Conservation (phyloP, 1,140 invertebrate genomes). For the Ostrea edulis region DNA sequence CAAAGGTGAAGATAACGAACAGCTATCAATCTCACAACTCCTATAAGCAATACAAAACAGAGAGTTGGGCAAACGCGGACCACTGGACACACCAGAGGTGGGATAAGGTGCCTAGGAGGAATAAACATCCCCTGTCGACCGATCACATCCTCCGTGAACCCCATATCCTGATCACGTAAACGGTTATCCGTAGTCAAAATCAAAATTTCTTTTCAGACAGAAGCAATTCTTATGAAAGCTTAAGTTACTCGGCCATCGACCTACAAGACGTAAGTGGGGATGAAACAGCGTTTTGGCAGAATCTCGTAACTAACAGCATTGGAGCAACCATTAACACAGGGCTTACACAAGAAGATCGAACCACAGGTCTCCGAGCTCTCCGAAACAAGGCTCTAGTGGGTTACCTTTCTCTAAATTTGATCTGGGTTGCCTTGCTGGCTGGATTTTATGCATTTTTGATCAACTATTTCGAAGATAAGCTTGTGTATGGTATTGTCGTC, state of each 20-base stretch:
- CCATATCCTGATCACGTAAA: no score
- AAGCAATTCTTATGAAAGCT: conserved; percentile 18
- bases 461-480: conserved; percentile 44
- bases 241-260: conserved; percentile 44
- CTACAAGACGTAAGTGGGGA: conserved; percentile 47
- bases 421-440: conserved; percentile 59
- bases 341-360: conserved; percentile 50
- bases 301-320: conserved; percentile 48
- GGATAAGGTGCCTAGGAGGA: no score
- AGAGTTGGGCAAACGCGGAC: no score
- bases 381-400: conserved; percentile 50
- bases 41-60: no score
- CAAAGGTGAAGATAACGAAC: no score
- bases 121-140: no score
- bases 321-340: conserved; percentile 59
- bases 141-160: no score
- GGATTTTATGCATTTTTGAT: conserved; percentile 56
- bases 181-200: no score
- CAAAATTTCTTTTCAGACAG: conserved; percentile 4
- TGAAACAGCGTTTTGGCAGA: conserved; percentile 60
- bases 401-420: conserved; percentile 55
- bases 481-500: conserved; percentile 59
- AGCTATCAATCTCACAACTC: no score
- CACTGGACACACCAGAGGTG: no score
- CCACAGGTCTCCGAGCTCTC: conserved; percentile 48